These are phyloP conservation scores for Gambusia affinis DNA, from an alignment of 2,113 vertebrate species.

Conservation along the genomic window DNA sequence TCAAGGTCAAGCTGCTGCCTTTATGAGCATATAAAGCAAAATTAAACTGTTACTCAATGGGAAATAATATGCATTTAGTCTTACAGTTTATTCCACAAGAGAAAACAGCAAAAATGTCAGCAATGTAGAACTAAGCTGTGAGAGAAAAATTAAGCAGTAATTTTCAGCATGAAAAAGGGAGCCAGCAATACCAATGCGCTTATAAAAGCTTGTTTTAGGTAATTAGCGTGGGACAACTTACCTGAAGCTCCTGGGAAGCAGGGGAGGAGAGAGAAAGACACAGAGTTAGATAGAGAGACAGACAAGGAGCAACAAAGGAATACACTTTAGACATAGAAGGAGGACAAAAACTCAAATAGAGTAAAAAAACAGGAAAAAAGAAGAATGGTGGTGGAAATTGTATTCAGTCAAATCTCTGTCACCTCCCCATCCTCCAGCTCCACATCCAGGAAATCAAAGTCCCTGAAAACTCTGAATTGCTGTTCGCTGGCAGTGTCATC, in stretches of 20 bases:
- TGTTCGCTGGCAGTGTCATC: constrained; percentile 97
- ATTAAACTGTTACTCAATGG: constrained; percentile 53
- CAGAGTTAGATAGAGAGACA: constrained; percentile 68
- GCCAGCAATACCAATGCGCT: constrained; percentile 61
- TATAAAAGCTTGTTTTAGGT: constrained; percentile 53
- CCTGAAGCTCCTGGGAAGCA: constrained; percentile 97
- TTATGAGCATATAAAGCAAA: constrained; percentile 58
- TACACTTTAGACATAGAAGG: constrained; percentile 54
- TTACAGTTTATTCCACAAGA: constrained; percentile 16
- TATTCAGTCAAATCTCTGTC: constrained; percentile 29
- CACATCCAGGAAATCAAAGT: constrained; percentile 98
- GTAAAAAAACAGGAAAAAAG: constrained; percentile 12
- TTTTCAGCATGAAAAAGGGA: constrained; percentile 39
- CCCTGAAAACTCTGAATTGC: constrained; percentile 96
- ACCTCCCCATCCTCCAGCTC: constrained; percentile 99
- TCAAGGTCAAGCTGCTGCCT: constrained; percentile 3
- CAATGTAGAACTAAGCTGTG: constrained; percentile 56
- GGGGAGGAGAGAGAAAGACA: constrained; percentile 81
- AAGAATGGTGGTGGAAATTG: neutral
- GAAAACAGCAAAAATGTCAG: constrained; percentile 34
- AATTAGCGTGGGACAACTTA: constrained; percentile 82
- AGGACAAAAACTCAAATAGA: constrained; percentile 8
- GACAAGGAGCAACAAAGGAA: constrained; percentile 54
- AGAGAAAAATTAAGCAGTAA: constrained; percentile 52
- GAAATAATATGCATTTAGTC: constrained; percentile 37